Conservation (phyloP, 1,140 invertebrate species). For the Drosophila ogumai region DNA sequence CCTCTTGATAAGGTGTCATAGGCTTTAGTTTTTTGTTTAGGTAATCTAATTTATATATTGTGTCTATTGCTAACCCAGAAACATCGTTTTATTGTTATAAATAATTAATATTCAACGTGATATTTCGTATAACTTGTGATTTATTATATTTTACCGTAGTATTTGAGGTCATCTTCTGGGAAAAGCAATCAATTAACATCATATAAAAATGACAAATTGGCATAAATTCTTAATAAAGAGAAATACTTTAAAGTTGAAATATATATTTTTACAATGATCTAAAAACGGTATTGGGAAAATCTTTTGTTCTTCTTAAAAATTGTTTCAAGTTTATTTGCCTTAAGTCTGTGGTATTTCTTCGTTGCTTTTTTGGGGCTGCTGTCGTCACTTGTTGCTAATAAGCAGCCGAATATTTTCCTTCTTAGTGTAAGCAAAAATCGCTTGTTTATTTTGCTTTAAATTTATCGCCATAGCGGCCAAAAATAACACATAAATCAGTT, state of each 20-base stretch:
- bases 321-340: constrained; percentile 27
- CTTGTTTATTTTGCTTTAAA: constrained; percentile 64
- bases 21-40: neutral
- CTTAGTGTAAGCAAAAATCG: constrained; percentile 27
- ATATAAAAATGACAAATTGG: neutral
- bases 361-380: constrained; percentile 33
- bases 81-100: neutral
- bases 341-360: constrained; percentile 21
- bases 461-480: constrained; percentile 45
- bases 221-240: neutral
- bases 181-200: neutral
- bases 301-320: neutral
- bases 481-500: constrained; percentile 66
- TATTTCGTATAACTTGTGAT: too few relatives aligned
- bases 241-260: neutral
- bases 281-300: neutral
- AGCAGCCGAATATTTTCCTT: constrained; percentile 41
- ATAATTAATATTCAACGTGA: neutral
- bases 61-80: neutral
- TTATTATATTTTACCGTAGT: too few relatives aligned
- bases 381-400: constrained; percentile 58
- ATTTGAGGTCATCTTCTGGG: neutral
- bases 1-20: constrained; percentile 14
- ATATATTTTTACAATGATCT: constrained; percentile 2
- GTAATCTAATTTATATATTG: neutral